A percentile compares a stretch with the other conserved stretches of the same genome.
Evolutionary conservation across 2,797 vertebrate species (phyloP).

Genomic region (Halcyon chelicuti): DNA sequence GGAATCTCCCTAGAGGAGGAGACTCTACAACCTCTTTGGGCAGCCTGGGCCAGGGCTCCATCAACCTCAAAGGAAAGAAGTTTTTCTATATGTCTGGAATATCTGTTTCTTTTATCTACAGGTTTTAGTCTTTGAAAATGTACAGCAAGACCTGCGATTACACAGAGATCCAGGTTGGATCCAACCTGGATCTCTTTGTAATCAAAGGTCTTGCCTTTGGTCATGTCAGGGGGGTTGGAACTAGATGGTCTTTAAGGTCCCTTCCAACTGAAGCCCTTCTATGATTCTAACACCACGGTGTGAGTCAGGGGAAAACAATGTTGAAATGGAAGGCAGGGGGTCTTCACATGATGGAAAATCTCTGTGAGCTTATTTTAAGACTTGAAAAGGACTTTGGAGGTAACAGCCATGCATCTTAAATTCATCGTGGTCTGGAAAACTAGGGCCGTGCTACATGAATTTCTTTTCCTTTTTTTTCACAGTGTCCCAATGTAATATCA

Average conservation of each 20-base stretch:
- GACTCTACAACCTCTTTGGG: not conserved
- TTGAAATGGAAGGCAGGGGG: not conserved
- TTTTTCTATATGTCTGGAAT: not conserved
- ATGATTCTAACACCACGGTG: no score
- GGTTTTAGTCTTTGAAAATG: not conserved
- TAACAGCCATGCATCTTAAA: not conserved
- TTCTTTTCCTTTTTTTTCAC: not conserved
- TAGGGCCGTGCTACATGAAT: not conserved
- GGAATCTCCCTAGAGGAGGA: not conserved
- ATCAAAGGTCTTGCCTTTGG: no score
- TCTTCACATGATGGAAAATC: not conserved
- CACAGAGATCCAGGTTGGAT: not conserved
- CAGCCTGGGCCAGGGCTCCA: not conserved
- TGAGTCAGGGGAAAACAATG: not conserved
- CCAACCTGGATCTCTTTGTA: no score
- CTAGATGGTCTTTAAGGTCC: no score
- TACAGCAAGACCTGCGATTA: not conserved
- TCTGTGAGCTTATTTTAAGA: not conserved
- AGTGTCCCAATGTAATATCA: slow-evolving; percentile 95
- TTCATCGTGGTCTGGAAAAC: not conserved
- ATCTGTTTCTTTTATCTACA: not conserved
- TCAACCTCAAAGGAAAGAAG: not conserved
- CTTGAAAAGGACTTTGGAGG: not conserved
- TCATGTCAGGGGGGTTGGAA: no score
- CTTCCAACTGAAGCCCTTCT: no score